Conservation (phyloP, 2,888 invertebrate species). For the Ypsolopha sequella region DNA sequence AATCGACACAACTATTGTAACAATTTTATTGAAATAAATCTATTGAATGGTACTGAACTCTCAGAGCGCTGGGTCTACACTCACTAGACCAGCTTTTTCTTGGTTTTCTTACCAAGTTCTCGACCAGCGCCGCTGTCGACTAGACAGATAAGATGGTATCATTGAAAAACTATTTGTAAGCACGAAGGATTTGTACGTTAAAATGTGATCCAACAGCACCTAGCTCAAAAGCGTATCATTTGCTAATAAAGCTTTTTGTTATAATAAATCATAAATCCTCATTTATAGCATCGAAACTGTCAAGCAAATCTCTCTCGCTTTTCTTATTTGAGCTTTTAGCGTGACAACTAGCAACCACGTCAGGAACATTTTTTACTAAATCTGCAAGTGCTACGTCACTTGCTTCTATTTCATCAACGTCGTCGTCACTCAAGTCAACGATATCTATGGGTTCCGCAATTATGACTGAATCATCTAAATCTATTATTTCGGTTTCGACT, state of each 20-base stretch:
- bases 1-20: too few species aligned
- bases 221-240: too few species aligned
- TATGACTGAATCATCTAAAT: constrained; percentile 31
- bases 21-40: too few species aligned
- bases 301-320: constrained; percentile 26
- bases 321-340: constrained; percentile 24
- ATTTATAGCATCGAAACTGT: constrained; percentile 26
- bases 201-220: too few species aligned
- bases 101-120: too few species aligned
- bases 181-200: too few species aligned
- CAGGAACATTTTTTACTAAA: constrained; percentile 49
- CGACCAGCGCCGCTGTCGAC: too few species aligned
- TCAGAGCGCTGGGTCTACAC: background rate
- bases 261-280: constrained; percentile 40
- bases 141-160: too few species aligned
- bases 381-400: constrained; percentile 30
- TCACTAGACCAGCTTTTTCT: background rate
- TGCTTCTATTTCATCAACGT: constrained; percentile 40
- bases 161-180: too few species aligned
- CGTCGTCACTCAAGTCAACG: constrained; percentile 53
- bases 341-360: constrained; percentile 56
- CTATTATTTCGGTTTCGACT: constrained; percentile 38
- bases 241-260: background rate
- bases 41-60: too few species aligned
- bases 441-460: constrained; percentile 37